Evolutionary conservation across 2,113 vertebrate genomes (phyloP).

Genomic region (Numenius arquata): DNA sequence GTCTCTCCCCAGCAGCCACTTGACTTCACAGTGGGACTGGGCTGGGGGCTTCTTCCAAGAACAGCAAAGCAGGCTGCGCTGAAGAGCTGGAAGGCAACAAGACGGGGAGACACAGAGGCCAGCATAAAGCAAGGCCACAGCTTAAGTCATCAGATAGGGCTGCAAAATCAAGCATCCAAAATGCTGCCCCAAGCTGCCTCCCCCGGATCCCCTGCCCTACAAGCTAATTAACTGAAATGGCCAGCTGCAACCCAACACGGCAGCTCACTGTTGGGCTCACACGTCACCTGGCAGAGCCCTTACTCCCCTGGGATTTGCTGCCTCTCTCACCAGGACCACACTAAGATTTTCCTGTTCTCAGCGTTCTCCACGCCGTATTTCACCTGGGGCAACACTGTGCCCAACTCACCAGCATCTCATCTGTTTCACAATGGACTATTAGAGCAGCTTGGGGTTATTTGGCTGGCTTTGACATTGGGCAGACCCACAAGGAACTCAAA

Average conservation of each 20-base stretch:
- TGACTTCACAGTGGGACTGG: background rate
- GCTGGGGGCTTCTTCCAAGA: background rate
- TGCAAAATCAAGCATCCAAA: background rate
- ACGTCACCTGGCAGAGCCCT: rapidly evolving
- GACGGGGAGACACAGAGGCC: background rate
- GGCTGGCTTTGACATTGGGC: background rate
- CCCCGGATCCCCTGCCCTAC: background rate
- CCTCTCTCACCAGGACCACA: background rate
- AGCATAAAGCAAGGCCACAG: background rate
- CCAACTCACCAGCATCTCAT: background rate
- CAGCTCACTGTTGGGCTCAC: background rate
- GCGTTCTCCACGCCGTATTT: background rate
- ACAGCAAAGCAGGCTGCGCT: background rate
- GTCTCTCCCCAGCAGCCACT: background rate
- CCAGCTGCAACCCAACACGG: rapidly evolving
- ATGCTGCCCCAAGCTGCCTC: background rate
- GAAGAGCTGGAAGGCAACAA: background rate
- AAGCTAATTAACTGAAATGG: background rate
- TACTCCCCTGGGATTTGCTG: background rate
- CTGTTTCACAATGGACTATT: background rate
- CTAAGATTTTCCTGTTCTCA: background rate
- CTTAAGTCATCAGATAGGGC: background rate
- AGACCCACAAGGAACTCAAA: background rate
- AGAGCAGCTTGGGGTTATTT: background rate
- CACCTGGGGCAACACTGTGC: background rate